These are phyloP conservation scores for Neodiprion fabricii DNA, from an alignment of 1,140 invertebrate genomes.

Conservation along the genomic window DNA sequence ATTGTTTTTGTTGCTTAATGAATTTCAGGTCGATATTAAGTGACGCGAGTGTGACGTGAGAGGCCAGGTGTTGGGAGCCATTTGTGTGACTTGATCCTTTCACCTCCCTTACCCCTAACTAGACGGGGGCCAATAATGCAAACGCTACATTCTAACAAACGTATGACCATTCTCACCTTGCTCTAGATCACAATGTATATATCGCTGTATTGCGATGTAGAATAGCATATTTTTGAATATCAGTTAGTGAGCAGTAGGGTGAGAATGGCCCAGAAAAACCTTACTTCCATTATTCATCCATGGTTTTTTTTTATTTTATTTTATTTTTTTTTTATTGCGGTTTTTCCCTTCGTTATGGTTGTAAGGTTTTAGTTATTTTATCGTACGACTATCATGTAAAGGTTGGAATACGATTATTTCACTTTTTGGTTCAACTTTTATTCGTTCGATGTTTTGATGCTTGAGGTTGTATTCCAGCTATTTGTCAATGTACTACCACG, in stretches of 20 bases:
- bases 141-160: slow-evolving; percentile 45
- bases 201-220: too few species aligned
- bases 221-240: background rate
- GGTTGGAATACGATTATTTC: slow-evolving; percentile 52
- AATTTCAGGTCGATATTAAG: slow-evolving; percentile 65
- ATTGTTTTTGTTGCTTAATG: slow-evolving; percentile 63
- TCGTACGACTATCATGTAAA: slow-evolving; percentile 50
- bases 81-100: slow-evolving; percentile 60
- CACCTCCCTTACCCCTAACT: slow-evolving; percentile 54
- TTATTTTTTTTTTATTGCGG: background rate
- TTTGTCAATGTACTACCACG: slow-evolving; percentile 25
- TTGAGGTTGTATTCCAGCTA: slow-evolving; percentile 45
- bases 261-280: slow-evolving; percentile 45
- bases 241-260: slow-evolving; percentile 40
- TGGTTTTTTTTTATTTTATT: background rate
- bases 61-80: slow-evolving; percentile 59
- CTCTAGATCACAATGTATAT: too few species aligned
- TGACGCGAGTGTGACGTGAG: slow-evolving; percentile 59
- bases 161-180: slow-evolving; percentile 52
- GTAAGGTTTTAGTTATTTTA: slow-evolving; percentile 43
- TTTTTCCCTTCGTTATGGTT: slow-evolving; percentile 36
- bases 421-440: slow-evolving; percentile 15
- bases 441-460: slow-evolving; percentile 8
- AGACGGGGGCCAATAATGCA: slow-evolving; percentile 46
- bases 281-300: slow-evolving; percentile 46